Base-by-base conservation (phyloP, 2,113 vertebrate genomes). In the Anhinga anhinga region DNA sequence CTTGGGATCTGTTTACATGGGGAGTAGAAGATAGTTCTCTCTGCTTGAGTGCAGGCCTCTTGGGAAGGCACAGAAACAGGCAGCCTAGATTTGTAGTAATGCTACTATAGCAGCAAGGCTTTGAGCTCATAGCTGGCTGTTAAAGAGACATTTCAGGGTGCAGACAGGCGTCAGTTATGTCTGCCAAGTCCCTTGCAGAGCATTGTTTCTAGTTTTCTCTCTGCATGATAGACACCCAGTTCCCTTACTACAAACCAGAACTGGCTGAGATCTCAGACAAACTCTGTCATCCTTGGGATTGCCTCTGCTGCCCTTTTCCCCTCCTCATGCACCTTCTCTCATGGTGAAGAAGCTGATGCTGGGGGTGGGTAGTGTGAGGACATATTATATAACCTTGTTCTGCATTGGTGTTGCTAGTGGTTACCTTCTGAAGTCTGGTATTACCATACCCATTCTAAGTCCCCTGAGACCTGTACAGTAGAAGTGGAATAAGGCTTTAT, bases 381-480 rank as follows among this genome's bases (percentile, higher is more conserved):
- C 14, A 3, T 30, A 36, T 85, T 93, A 21, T 38, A 62, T 27
- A 93, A 90, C 34, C 45, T 86, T 58, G 16, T 26, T 88, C 94
- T 95, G 70, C 45, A 45, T 65, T 63, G 6, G 1, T 23, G 70
- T 94, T 96, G 92, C 90, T 94, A 94, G 49, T 90, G 70, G 77
- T 95, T 94, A 94, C 84, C 58, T 84, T 65, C 84, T 89, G 40
- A 85, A 87, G 27, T 40, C 53, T 94, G 38, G 30, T 82, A 72
- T 87, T 87, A 69, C n/a, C 40, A 42, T 76, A 93, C 6, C 27
- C 38, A 23, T 88, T 90, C 53, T 40, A 80, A 86, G 38, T 92
- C 62, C 70, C 66, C 12, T 77, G 85, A 88, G 58, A 93, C 32
- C 55, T 70, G 58, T 66, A 81, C 12, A 8, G 71, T 3, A 92